Base-by-base conservation (phyloP, 2,888 invertebrate species). In the Crossocerus cetratus region DNA sequence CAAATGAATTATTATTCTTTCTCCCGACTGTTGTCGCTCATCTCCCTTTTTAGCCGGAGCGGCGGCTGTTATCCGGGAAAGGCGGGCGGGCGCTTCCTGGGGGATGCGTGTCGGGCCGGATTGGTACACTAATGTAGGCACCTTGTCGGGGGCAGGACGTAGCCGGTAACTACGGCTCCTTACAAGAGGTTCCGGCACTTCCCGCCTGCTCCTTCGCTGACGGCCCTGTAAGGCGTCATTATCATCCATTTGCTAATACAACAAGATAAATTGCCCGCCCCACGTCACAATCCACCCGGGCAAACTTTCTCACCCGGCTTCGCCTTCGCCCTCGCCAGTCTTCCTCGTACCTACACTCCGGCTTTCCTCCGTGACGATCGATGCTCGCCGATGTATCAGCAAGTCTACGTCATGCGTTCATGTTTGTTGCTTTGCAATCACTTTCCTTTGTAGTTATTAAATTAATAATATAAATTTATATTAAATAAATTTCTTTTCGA, bases 211-310 rank as follows among this genome's bases (percentile, higher is more conserved):
- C 58, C 23, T 13, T 45, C 16, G 13, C 54, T 22, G 13, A 18
- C 3, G 32, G 57, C 5, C 22, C 62, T 5, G 49, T n/a, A 21
- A 65, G 22, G 57, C 66, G 69, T 82, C 76, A 83, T 85, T 81
- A 83, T 83, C 82, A 84, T 82, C 82, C 81, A 82, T 86, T 85
- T 78, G 76, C 78, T 82, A 81, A 83, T 86, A 78, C 80, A 81
- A 80, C 82, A 84, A 84, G 85, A 86, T 82, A 80, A 85, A 86
- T 85, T 80, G 75, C 78, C 72, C 66, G n/a, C 67, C 55, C 71
- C 53, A 74, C 71, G 68, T 69, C 74, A 71, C 72, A 74, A 62
- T 67, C 62, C 60, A 64, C 44, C 20, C 64, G 20, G 63, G 58
- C 67, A 68, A 74, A 59, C 73, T 74, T 72, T 80, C 74, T 68